Evolutionary conservation across 2,888 invertebrate species (phyloP).

Genomic region (Cancer borealis): DNA sequence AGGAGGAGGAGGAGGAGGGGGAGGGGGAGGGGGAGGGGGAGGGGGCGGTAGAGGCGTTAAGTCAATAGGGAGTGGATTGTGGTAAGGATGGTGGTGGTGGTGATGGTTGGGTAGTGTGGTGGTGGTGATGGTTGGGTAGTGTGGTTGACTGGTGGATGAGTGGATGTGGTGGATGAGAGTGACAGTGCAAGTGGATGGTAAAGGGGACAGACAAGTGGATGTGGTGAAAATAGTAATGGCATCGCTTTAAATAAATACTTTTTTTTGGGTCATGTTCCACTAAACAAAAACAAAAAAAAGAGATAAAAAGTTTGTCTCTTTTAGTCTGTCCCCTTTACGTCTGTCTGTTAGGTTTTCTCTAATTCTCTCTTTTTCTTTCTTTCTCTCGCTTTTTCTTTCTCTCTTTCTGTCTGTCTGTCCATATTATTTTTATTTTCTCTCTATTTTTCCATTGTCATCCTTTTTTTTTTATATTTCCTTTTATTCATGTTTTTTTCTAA

Average conservation of each 20-base stretch:
- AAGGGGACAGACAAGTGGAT: background rate
- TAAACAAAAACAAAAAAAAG: background rate
- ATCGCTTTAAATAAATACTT: background rate
- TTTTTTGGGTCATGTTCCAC: background rate
- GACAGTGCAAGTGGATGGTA: background rate
- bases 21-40: background rate
- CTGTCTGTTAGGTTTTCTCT: conserved; percentile 21
- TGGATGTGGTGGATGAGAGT: background rate
- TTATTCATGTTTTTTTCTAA: too few relatives aligned
- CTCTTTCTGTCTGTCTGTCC: too few relatives aligned
- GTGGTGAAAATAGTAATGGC: background rate
- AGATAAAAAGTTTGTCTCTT: background rate
- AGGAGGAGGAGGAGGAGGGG: background rate
- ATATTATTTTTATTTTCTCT: too few relatives aligned
- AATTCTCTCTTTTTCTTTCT: background rate
- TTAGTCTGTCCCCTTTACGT: background rate
- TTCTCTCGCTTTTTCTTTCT: too few relatives aligned
- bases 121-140: background rate
- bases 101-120: background rate
- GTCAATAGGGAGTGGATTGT: background rate
- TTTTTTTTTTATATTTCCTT: too few relatives aligned
- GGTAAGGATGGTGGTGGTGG: background rate
- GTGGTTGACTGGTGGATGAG: background rate
- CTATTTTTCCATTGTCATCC: too few relatives aligned
- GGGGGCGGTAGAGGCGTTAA: background rate